Evolutionary conservation across 2,888 invertebrate genomes (phyloP), one percentile per base, ranked within the genome.

Genomic region (Xanthia icteritia): DNA sequence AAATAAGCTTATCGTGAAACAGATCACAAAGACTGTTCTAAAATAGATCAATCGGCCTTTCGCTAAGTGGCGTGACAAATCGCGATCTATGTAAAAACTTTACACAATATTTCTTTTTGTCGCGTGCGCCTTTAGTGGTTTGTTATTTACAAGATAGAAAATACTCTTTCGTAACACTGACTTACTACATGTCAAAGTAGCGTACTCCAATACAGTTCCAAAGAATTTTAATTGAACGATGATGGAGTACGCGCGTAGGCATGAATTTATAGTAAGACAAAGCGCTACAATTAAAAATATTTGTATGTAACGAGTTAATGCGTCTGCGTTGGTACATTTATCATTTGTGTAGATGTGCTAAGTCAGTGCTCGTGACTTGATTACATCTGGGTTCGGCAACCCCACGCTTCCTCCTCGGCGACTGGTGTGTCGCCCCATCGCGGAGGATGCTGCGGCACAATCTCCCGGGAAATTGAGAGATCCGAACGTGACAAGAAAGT

Each of bases 371-470:
- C 87, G 87, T 86, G 84, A 85, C 83, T 81, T 61, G 87, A 90
- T 89, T 85, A 77, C 80, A 88, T 87, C 86, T 80, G 80, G 83
- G 90, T 90, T 90, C 89, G 82, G 86, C 88, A 90, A 89, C 88
- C 76, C 76, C 67, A 45, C 79, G 78, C 73, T 85, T 87, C 87
- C 85, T 83, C 54, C 48, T 76, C 74, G n/a, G 56, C 72, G 78
- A 69, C 54, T 63, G 73, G 77, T 63, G 75, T 77, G 72, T 77
- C 81, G 69, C 78, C 42, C 67, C 77, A 67, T 70, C 67, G 67
- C 76, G 11, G 54, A 79, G 82, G 81, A 85, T 88, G 79, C 78
- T 74, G 63, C 77, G 27, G 31, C 31, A 69, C 56, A 64, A 80
- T 86, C 81, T 85, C 75, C 75, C 79, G 81, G 82, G 77, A 84